Percentiles rank a stretch among this genome's conserved stretches.
Conservation (phyloP, 2,797 vertebrate species). For the Notolabrus celidotus region DNA sequence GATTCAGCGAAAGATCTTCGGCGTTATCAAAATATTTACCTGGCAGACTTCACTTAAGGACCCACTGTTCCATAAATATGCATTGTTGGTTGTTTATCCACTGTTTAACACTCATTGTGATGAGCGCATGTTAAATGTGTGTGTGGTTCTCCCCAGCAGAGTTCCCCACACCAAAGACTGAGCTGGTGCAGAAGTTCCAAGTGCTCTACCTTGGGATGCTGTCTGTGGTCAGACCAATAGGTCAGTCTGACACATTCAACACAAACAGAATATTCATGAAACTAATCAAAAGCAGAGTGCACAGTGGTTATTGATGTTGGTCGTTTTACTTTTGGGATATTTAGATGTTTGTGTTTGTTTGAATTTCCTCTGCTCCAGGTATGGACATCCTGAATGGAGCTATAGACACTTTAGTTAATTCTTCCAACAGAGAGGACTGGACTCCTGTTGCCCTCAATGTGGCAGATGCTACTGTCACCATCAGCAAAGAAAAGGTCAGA, state of each 20-base stretch:
- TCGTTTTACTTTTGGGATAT: background rate
- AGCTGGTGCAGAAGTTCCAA: constrained; percentile 97
- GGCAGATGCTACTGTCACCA: constrained; percentile 96
- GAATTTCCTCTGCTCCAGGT: constrained; percentile 54
- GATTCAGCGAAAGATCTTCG: too few species aligned
- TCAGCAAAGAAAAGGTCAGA: constrained; percentile 93
- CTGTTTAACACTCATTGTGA: too few species aligned
- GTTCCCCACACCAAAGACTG: constrained; percentile 99
- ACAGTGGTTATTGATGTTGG: background rate
- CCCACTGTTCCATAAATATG: too few species aligned
- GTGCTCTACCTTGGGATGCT: constrained; percentile 95
- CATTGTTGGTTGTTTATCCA: too few species aligned
- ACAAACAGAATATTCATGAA: background rate
- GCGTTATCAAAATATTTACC: too few species aligned
- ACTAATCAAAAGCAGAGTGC: background rate
- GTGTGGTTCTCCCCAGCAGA: constrained; percentile 87
- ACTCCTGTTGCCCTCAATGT: constrained; percentile 94
- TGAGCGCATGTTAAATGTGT: constrained; percentile 18
- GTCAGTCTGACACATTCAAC: constrained; percentile 76
- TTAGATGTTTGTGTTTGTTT: constrained; percentile 24
- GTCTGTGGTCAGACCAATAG: constrained; percentile 92
- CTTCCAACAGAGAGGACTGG: constrained; percentile 91
- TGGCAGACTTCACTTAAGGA: too few species aligned
- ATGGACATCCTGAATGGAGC: constrained; percentile 96
- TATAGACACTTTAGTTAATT: constrained; percentile 91